phyloP scores from a whole-genome alignment of 2,888 invertebrate species.

The Rhingia rostrata region DNA sequence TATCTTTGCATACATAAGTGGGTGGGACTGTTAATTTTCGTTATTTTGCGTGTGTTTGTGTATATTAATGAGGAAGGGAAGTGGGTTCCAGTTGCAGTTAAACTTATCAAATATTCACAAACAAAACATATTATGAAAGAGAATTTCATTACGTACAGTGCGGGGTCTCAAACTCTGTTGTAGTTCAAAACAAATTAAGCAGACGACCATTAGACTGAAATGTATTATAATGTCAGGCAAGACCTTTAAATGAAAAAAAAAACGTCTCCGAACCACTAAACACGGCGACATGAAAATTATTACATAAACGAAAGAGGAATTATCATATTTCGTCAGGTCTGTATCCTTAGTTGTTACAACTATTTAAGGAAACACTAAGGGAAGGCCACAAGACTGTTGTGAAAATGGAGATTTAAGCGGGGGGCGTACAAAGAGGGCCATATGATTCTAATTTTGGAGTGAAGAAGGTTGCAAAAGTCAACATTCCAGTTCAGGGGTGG shows the following conservation, averaged over 20 bases:
- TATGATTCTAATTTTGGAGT: conserved; percentile 37
- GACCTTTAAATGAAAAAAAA: not conserved
- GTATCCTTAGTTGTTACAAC: not conserved
- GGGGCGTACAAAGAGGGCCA: not conserved
- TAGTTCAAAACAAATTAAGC: too few species aligned
- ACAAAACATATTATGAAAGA: conserved; percentile 24
- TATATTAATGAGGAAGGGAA: not conserved
- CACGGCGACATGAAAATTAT: not conserved
- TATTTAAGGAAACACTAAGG: not conserved
- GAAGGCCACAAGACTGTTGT: not conserved
- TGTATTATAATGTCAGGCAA: not conserved
- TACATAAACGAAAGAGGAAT: not conserved
- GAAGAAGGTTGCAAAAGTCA: not conserved
- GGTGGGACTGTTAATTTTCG: not conserved
- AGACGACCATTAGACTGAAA: too few species aligned
- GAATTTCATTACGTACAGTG: conserved; percentile 15
- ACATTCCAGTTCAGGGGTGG: not conserved
- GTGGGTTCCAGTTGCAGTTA: conserved; percentile 31
- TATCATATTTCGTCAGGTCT: not conserved
- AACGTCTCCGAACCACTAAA: not conserved
- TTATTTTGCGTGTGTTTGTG: not conserved
- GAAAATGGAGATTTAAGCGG: not conserved
- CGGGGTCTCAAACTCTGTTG: not conserved
- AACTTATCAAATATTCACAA: conserved; percentile 1
- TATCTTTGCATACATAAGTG: conserved; percentile 3